Percentiles rank a stretch among this genome's conserved stretches.
Evolutionary conservation across 2,888 invertebrate genomes (phyloP).

Genomic region (Lypha dubia): DNA sequence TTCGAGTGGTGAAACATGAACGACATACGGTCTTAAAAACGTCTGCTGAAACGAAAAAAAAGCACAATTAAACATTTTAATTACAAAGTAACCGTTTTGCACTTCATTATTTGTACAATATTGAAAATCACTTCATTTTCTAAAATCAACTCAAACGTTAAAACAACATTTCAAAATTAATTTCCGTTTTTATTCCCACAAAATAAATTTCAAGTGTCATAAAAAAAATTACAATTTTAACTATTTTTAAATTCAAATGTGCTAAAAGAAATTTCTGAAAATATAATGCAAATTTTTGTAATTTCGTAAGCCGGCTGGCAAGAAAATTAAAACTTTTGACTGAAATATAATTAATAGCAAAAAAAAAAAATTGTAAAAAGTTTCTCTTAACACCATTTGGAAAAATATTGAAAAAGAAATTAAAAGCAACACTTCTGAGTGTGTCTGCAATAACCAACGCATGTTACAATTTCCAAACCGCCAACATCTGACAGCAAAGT

Average conservation of each 20-base stretch:
- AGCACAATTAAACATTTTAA: background rate
- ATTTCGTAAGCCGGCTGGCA: slow-evolving; percentile 26
- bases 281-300: slow-evolving; percentile 3
- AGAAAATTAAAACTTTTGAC: slow-evolving; percentile 48
- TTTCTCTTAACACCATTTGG: slow-evolving; percentile 24
- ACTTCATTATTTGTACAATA: background rate
- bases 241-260: slow-evolving; percentile 9
- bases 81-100: slow-evolving; percentile 34
- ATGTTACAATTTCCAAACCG: background rate
- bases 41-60: slow-evolving; percentile 11
- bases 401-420: slow-evolving; percentile 25
- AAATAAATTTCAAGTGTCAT: slow-evolving; percentile 52
- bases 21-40: slow-evolving; percentile 56
- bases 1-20: slow-evolving; percentile 60
- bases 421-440: slow-evolving; percentile 28
- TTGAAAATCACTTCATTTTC: slow-evolving; percentile 1
- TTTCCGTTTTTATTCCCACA: slow-evolving; percentile 1
- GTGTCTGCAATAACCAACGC: slow-evolving; percentile 6
- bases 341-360: slow-evolving; percentile 9
- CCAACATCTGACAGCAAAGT: slow-evolving; percentile 19
- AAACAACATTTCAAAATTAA: slow-evolving; percentile 24
- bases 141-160: slow-evolving; percentile 17
- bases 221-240: slow-evolving; percentile 42
- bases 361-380: slow-evolving; percentile 8
- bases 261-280: slow-evolving; percentile 19